Conservation (phyloP, 1,140 invertebrate species). For the Heterodera schachtii region DNA sequence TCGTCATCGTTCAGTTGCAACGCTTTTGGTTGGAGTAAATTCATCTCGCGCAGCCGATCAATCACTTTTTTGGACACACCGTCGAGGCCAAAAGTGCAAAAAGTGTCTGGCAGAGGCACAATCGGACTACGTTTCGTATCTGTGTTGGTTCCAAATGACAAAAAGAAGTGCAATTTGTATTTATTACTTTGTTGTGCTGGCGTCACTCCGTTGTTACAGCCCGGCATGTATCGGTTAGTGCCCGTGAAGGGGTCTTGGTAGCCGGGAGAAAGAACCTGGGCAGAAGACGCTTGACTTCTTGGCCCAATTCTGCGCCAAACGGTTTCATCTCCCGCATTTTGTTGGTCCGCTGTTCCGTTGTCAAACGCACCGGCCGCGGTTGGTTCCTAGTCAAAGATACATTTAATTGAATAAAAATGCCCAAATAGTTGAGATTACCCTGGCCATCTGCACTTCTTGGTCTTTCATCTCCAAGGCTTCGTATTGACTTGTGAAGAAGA, state of each 20-base stretch:
- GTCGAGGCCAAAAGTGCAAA: conserved; percentile 48
- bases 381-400: background rate
- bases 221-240: conserved; percentile 68
- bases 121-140: conserved; percentile 34
- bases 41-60: conserved; percentile 48
- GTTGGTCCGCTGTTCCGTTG: background rate
- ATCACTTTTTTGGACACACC: conserved; percentile 51
- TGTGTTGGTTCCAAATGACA: conserved; percentile 45
- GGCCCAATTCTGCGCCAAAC: conserved; percentile 35
- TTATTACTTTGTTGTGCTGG: conserved; percentile 67
- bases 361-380: background rate
- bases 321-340: background rate
- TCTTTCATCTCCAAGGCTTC: conserved; percentile 15
- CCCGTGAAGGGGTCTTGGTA: conserved; percentile 69
- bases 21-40: conserved; percentile 41
- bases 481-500: conserved; percentile 66
- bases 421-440: background rate
- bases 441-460: conserved; percentile 17
- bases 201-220: conserved; percentile 29
- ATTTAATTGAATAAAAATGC: no score
- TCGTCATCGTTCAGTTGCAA: conserved; percentile 37
- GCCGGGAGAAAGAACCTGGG: background rate
- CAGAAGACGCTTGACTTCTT: conserved; percentile 68
- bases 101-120: conserved; percentile 47
- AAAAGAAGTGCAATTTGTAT: conserved; percentile 5